Evolutionary conservation across 2,888 invertebrate genomes (phyloP), one percentile per base, ranked within the genome.

Genomic region (Diogma glabrata): DNA sequence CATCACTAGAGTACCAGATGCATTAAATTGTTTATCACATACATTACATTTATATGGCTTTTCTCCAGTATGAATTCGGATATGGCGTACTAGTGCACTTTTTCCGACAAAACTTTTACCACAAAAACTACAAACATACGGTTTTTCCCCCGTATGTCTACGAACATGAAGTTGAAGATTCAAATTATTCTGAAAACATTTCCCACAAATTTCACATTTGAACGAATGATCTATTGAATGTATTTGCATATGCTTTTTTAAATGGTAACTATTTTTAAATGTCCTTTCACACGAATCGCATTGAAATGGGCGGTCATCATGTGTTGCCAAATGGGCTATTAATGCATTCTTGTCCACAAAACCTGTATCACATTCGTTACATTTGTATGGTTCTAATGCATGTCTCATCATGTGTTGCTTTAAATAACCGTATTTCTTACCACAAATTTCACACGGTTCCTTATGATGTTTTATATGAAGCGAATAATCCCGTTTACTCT

Each of bases 161-260:
- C 24, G n/a, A 14, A 24, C 14, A 24, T 46, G 46, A 26, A 16
- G 1, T 26, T 26, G 23, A 5, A 26, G 3, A 10, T 17, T 10
- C 8, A n/a, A 16, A 17, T 16, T 22, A 10, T 10, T 14, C 2
- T 24, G 8, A 46, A 46, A 46, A n/a, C 46, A 23, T 26, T 46
- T 46, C 3, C 46, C 46, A 26, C 46, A 46, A 9, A 16, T 9
- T 46, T 46, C 46, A 26, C 46, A 46, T 9, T 46, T 46, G 10
- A 24, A 6, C 3, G 46, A 24, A 9, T 24, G 46, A 24, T 46
- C 46, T 4, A 14, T 26, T 46, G 24, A 26, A 46, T 46, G 46
- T 8, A 24, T 46, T 26, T 12, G 14, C 16, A 14, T 16, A 16
- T 46, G 46, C 2, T 10, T 24, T 16, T 24, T n/a, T 26, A 46